These are phyloP conservation scores for Talpa occidentalis DNA, from an alignment of 2,113 vertebrate species.

Conservation along the genomic window DNA sequence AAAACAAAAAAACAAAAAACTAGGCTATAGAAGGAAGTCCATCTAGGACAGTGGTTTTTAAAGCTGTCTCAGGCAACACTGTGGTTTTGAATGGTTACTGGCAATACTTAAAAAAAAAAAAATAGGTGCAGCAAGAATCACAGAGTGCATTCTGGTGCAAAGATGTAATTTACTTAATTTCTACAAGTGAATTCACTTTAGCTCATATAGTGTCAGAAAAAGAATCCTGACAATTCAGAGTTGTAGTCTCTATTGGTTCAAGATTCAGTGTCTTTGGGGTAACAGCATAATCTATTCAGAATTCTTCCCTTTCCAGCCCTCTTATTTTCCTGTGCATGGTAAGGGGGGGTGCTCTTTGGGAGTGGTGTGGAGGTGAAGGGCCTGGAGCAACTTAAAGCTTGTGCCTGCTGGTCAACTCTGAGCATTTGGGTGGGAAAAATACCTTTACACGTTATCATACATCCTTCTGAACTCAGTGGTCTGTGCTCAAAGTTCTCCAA, in stretches of 20 bases:
- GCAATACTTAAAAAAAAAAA: slow-evolving; percentile 56
- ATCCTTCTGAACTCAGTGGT: background rate
- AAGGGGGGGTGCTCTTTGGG: background rate
- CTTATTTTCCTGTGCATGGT: background rate
- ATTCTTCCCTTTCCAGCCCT: background rate
- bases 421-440: background rate
- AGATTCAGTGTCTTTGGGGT: background rate
- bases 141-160: background rate
- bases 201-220: background rate
- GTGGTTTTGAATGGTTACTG: slow-evolving; percentile 59
- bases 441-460: accelerated
- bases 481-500: background rate
- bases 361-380: no score
- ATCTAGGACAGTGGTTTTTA: slow-evolving; percentile 78
- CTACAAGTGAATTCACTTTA: background rate
- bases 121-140: slow-evolving; percentile 27
- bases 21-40: slow-evolving; percentile 65
- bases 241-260: background rate
- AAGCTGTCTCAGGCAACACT: slow-evolving; percentile 14
- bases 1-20: no score
- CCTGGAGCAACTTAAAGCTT: no score
- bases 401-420: background rate
- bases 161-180: background rate
- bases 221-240: background rate
- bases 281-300: background rate